Evolutionary conservation across 2,797 vertebrate genomes (phyloP).

Genomic region (Argyrosomus regius): DNA sequence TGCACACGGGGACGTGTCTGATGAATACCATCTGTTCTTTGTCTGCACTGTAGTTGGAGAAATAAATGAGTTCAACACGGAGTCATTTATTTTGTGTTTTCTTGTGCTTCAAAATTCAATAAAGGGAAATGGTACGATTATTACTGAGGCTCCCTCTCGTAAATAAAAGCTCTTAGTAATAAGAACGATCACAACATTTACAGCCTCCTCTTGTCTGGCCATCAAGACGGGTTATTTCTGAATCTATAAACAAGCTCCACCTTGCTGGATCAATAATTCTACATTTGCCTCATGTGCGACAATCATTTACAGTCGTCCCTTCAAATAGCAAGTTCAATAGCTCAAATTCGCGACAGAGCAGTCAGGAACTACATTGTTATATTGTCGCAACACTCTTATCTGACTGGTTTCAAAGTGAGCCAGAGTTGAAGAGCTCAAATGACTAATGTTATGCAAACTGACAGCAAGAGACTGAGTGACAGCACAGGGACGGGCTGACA

Average conservation of each 20-base stretch:
- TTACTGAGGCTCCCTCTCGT: background rate
- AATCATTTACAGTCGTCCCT: background rate
- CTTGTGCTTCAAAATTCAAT: constrained; percentile 8
- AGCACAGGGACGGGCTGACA: background rate
- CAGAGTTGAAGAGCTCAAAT: background rate
- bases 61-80: background rate
- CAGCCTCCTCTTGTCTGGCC: background rate
- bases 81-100: constrained; percentile 1
- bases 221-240: background rate
- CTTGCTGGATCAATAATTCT: constrained; percentile 3
- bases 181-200: background rate
- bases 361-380: background rate
- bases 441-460: background rate
- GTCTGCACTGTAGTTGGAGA: background rate
- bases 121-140: background rate
- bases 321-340: background rate
- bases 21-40: background rate
- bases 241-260: background rate
- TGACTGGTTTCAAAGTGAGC: background rate
- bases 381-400: background rate
- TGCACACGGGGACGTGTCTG: background rate
- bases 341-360: background rate
- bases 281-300: background rate
- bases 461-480: background rate
- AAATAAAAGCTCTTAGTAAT: background rate